A percentile compares a stretch with the other conserved stretches of the same genome.
Conservation (phyloP, 2,888 invertebrate species). For the Carcina quercana region DNA sequence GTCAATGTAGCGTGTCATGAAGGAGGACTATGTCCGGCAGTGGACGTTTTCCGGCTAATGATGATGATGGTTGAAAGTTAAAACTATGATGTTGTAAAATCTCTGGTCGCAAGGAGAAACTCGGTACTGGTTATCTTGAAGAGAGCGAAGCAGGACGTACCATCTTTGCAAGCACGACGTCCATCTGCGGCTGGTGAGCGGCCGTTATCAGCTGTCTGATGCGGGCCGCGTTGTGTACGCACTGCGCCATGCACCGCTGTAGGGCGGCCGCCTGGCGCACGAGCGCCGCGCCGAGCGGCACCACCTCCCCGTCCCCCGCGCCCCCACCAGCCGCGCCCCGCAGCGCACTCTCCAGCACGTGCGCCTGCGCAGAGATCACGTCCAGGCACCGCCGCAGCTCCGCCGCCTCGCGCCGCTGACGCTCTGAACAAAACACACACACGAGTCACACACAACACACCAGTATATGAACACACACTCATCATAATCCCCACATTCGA, state of each 20-base stretch:
- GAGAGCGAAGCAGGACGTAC: too few species aligned
- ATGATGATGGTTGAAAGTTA: too few species aligned
- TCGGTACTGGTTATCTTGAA: too few species aligned
- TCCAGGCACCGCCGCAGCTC: constrained; percentile 66
- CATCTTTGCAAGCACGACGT: constrained; percentile 66
- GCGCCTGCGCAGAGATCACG: constrained; percentile 64
- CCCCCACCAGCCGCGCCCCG: constrained; percentile 35
- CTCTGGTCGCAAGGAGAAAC: too few species aligned
- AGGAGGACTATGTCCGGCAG: too few species aligned
- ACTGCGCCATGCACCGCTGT: constrained; percentile 68
- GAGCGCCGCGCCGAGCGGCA: constrained; percentile 54
- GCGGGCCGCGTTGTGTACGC: constrained; percentile 60
- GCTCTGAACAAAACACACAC: constrained; percentile 31
- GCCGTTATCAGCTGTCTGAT: constrained; percentile 58
- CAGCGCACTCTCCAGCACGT: constrained; percentile 60
- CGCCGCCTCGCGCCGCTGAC: constrained; percentile 55
- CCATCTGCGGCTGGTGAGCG: constrained; percentile 65
- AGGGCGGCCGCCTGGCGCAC: constrained; percentile 62
- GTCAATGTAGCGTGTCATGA: too few species aligned
- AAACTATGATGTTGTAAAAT: too few species aligned
- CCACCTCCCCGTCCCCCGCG: constrained; percentile 25
- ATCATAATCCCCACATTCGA: too few species aligned
- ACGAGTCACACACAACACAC: too few species aligned
- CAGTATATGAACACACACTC: too few species aligned
- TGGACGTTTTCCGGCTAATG: too few species aligned